Evolutionary conservation across 2,797 vertebrate genomes (phyloP).

Genomic region (Sibirionetta formosa): DNA sequence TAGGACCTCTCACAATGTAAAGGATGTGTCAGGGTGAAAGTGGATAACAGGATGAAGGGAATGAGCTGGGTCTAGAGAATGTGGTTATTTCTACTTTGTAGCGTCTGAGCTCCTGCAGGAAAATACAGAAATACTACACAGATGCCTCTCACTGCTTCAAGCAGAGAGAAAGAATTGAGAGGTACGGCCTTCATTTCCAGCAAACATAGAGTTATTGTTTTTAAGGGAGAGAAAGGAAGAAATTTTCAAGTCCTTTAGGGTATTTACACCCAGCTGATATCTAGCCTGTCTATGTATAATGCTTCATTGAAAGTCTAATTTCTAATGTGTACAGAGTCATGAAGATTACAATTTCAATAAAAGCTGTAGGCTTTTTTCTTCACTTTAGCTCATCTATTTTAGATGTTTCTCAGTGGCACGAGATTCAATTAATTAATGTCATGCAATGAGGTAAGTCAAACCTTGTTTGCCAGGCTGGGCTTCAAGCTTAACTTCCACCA

Average conservation of each 20-base stretch:
- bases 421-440: neutral
- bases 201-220: neutral
- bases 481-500: neutral
- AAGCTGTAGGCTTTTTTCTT: neutral
- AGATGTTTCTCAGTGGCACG: neutral
- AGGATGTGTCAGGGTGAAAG: neutral
- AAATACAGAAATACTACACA: neutral
- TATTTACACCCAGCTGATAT: neutral
- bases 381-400: neutral
- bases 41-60: neutral
- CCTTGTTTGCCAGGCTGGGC: neutral
- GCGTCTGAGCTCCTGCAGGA: neutral
- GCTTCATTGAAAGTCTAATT: slow-evolving; percentile 9
- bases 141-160: neutral
- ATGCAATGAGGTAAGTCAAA: neutral
- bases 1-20: neutral
- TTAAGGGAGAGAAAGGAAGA: neutral
- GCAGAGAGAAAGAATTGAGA: neutral
- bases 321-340: neutral
- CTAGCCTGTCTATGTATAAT: neutral
- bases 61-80: neutral
- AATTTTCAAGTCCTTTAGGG: neutral
- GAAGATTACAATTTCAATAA: neutral
- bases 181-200: neutral
- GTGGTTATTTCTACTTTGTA: neutral